Conservation (phyloP, 2,888 invertebrate species). For the Philereme transversata region DNA sequence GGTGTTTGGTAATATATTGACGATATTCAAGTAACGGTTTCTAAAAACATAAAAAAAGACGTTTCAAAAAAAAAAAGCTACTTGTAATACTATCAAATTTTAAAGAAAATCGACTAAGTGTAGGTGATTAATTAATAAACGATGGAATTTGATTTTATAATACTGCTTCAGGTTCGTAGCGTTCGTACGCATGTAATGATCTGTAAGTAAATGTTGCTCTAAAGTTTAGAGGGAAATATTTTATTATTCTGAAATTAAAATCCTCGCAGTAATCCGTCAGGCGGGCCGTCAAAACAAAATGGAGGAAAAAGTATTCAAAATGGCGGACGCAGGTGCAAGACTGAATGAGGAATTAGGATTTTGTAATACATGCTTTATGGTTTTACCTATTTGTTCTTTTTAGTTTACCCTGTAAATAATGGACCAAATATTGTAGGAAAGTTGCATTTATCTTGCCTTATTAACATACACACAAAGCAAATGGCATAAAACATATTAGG, state of each 20-base stretch:
- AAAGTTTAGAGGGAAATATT: constrained; percentile 58
- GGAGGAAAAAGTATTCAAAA: constrained; percentile 55
- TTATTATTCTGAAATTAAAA: constrained; percentile 68
- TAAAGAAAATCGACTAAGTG: too few relatives aligned
- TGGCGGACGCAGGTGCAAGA: constrained; percentile 67
- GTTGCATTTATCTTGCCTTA: neutral
- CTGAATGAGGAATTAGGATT: constrained; percentile 49
- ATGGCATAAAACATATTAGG: neutral
- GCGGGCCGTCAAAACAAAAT: constrained; percentile 57
- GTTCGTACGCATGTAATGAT: neutral
- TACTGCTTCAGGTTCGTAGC: constrained; percentile 4
- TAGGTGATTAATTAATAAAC: too few relatives aligned
- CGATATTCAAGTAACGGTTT: too few relatives aligned
- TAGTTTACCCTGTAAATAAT: neutral
- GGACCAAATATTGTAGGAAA: too few relatives aligned
- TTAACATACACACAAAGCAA: neutral
- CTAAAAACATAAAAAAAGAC: too few relatives aligned
- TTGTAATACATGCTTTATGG: constrained; percentile 41
- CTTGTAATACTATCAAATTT: too few relatives aligned
- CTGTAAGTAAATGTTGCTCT: constrained; percentile 6
- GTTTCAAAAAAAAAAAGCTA: too few relatives aligned
- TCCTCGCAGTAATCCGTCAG: constrained; percentile 75
- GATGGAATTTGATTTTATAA: too few relatives aligned
- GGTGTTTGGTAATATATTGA: too few relatives aligned
- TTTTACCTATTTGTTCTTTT: constrained; percentile 14